Evolutionary conservation across 1,140 invertebrate genomes (phyloP).

Genomic region (Procambarus virginalis): DNA sequence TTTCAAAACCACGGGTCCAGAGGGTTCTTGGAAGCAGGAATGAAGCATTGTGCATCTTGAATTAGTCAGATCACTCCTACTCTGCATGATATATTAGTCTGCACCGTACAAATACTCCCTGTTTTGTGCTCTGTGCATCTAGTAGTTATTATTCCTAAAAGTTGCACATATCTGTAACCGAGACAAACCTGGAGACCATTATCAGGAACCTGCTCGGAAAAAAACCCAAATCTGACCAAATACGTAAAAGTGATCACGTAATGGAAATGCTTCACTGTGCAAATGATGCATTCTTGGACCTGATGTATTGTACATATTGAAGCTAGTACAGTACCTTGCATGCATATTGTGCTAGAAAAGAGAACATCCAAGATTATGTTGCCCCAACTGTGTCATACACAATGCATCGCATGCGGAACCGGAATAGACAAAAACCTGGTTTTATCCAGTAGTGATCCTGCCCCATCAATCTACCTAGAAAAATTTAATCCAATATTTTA

Average conservation of each 20-base stretch:
- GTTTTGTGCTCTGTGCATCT: not conserved
- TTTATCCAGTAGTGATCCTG: slow-evolving; percentile 15
- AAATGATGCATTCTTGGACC: not conserved
- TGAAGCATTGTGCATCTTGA: not conserved
- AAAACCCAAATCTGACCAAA: slow-evolving; percentile 36
- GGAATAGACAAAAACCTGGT: slow-evolving; percentile 20
- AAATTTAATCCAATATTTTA: not conserved
- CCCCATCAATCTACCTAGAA: slow-evolving; percentile 7
- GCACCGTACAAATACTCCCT: not conserved
- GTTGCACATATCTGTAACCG: slow-evolving; percentile 19
- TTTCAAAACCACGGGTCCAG: not conserved
- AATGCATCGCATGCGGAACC: slow-evolving; percentile 39
- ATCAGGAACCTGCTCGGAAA: not conserved
- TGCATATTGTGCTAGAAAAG: slow-evolving; percentile 27
- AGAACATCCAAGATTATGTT: slow-evolving; percentile 20
- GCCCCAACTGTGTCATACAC: not conserved
- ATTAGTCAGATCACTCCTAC: not conserved
- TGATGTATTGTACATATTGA: slow-evolving; percentile 12
- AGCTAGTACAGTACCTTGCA: slow-evolving; percentile 28
- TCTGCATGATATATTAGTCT: not conserved
- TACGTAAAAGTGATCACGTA: slow-evolving; percentile 13
- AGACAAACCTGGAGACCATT: slow-evolving; percentile 2
- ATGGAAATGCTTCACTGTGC: slow-evolving; percentile 20
- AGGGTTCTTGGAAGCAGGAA: not conserved
- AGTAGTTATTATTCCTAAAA: not conserved